A percentile compares a stretch with the other conserved stretches of the same genome.
Conservation (phyloP, 1,140 invertebrate species). For the Chionoecetes opilio region DNA sequence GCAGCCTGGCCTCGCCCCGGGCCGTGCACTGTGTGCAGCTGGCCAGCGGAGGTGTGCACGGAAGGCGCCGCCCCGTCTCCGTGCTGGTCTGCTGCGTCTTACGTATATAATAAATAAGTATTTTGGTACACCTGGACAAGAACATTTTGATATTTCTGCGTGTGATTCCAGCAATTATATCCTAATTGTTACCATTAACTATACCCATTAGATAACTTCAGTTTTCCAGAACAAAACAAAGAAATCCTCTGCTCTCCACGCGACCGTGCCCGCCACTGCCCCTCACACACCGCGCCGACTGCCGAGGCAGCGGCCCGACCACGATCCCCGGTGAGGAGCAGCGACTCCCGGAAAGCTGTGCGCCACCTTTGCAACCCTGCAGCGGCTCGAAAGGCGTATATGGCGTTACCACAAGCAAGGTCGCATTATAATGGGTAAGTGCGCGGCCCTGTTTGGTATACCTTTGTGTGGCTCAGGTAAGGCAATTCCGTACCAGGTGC, state of each 20-base stretch:
- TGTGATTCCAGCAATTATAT: neutral
- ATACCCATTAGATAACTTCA: neutral
- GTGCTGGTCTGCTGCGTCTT: neutral
- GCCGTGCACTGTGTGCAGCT: neutral
- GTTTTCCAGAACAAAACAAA: neutral
- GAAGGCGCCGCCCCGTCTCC: neutral
- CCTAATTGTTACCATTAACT: neutral
- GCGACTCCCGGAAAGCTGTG: neutral
- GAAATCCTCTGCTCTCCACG: too few species aligned
- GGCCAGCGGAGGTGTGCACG: neutral
- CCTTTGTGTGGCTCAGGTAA: conserved; percentile 42
- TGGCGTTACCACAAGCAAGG: conserved; percentile 57
- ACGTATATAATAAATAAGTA: neutral
- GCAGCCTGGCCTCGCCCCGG: neutral
- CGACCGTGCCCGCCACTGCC: neutral
- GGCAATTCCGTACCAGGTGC: neutral
- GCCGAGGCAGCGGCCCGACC: neutral
- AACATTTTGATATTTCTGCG: neutral
- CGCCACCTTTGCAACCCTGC: conserved; percentile 34
- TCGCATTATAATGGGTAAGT: conserved; percentile 46
- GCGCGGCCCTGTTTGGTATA: conserved; percentile 47
- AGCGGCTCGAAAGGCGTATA: neutral
- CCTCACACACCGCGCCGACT: neutral
- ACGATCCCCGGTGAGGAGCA: neutral
- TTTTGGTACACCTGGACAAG: neutral